A percentile compares a stretch with the other conserved stretches of the same genome.
These are phyloP conservation scores for Heterotilapia buettikoferi DNA, from an alignment of 2,113 vertebrate genomes.

Conservation along the genomic window DNA sequence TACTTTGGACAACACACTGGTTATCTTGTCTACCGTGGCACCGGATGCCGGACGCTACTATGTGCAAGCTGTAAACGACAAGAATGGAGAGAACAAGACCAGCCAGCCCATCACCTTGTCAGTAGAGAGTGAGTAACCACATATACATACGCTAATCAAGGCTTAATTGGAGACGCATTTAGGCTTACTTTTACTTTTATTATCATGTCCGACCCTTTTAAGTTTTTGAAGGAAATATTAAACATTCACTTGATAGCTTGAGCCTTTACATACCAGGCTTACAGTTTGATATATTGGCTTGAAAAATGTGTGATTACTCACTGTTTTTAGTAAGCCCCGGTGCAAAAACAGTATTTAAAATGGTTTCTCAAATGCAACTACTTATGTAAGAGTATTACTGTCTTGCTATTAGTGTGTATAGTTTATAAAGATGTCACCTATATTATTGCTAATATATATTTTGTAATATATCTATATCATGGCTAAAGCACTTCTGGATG, in stretches of 20 bases:
- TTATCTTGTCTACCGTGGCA: slow-evolving; percentile 93
- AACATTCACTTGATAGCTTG: background rate
- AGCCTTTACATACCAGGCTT: background rate
- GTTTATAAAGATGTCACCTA: background rate
- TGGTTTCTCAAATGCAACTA: no score
- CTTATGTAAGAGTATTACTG: background rate
- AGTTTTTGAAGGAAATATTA: background rate
- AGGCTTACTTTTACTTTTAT: background rate
- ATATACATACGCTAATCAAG: background rate
- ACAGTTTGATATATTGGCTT: background rate
- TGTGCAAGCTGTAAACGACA: slow-evolving; percentile 95
- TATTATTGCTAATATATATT: no score
- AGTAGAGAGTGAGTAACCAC: slow-evolving; percentile 84
- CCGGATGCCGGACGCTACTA: slow-evolving; percentile 93
- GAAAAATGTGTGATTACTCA: background rate
- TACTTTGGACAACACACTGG: slow-evolving; percentile 93
- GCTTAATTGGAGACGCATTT: background rate
- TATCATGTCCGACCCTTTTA: background rate
- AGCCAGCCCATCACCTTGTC: slow-evolving; percentile 91
- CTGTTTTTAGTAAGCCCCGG: background rate
- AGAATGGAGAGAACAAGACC: slow-evolving; percentile 98
- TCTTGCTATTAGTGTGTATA: background rate
- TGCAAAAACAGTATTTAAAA: background rate
- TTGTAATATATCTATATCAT: no score
- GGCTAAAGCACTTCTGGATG: no score